phyloP scores from a whole-genome alignment of 2,888 invertebrate genomes.

The Acleris sparsana region DNA sequence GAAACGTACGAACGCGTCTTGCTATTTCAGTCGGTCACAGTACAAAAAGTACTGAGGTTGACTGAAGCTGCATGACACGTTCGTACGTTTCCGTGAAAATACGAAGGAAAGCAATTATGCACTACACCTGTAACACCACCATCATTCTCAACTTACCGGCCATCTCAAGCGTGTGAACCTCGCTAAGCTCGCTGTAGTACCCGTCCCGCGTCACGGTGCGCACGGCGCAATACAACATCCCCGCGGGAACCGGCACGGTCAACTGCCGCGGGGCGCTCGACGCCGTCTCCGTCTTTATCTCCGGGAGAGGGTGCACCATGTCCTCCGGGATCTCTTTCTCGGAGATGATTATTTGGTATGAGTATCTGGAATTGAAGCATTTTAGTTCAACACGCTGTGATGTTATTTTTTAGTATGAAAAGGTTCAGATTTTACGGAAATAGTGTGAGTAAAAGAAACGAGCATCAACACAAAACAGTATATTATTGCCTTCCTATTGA shows the following conservation, averaged over 20 bases:
- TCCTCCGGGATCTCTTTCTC: slow-evolving; percentile 76
- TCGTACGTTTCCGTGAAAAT: too few species aligned
- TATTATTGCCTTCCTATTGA: too few species aligned
- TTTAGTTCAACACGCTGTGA: neutral
- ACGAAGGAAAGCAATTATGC: too few species aligned
- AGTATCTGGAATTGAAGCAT: slow-evolving; percentile 50
- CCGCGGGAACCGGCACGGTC: slow-evolving; percentile 66
- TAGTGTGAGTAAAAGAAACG: too few species aligned
- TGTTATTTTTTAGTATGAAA: too few species aligned
- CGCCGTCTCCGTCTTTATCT: slow-evolving; percentile 67
- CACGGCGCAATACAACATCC: slow-evolving; percentile 86
- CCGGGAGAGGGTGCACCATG: slow-evolving; percentile 61
- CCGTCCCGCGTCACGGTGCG: slow-evolving; percentile 84
- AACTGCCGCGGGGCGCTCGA: slow-evolving; percentile 82
- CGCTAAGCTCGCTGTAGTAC: slow-evolving; percentile 85
- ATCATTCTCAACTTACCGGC: slow-evolving; percentile 57
- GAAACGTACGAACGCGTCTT: too few species aligned
- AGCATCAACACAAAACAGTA: too few species aligned
- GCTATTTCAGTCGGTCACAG: too few species aligned
- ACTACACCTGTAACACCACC: too few species aligned
- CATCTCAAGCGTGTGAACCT: slow-evolving; percentile 74
- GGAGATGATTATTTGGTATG: slow-evolving; percentile 87
- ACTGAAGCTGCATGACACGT: too few species aligned
- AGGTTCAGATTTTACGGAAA: too few species aligned
- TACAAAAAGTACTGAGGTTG: too few species aligned